These are phyloP conservation scores for Pygoscelis adeliae DNA, from an alignment of 2,113 vertebrate genomes.

Conservation along the genomic window DNA sequence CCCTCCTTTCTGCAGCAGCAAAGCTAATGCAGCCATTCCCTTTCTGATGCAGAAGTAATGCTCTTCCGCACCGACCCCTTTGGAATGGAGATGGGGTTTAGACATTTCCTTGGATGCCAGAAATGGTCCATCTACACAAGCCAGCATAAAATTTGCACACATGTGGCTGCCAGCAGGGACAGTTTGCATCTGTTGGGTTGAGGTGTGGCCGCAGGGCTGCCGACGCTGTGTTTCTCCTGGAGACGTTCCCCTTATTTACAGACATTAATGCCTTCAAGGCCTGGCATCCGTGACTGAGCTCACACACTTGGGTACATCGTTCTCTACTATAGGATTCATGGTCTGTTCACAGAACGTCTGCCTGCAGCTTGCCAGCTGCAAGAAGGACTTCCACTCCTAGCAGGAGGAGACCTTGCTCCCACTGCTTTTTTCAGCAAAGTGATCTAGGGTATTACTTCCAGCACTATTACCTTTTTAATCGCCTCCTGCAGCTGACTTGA, in stretches of 20 bases:
- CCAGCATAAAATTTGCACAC: neutral
- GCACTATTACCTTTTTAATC: neutral
- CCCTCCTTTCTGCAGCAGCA: neutral
- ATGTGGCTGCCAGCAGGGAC: neutral
- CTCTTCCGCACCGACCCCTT: neutral
- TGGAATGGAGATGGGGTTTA: neutral
- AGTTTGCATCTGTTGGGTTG: neutral
- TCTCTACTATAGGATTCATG: neutral
- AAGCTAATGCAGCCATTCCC: accelerated
- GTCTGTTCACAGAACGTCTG: neutral
- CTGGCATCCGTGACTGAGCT: neutral
- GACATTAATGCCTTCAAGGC: neutral
- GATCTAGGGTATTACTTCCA: neutral
- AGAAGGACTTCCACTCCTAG: neutral
- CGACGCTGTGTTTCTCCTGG: accelerated
- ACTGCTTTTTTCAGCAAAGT: neutral
- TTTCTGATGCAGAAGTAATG: neutral
- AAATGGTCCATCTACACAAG: neutral
- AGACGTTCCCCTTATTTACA: neutral
- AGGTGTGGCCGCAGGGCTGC: neutral
- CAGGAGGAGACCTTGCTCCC: neutral
- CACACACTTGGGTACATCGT: neutral
- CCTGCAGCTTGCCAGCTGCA: neutral
- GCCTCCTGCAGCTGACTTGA: neutral
- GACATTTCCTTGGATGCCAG: neutral